Conservation (phyloP, 2,888 invertebrate species). For the Erebia palarica region DNA sequence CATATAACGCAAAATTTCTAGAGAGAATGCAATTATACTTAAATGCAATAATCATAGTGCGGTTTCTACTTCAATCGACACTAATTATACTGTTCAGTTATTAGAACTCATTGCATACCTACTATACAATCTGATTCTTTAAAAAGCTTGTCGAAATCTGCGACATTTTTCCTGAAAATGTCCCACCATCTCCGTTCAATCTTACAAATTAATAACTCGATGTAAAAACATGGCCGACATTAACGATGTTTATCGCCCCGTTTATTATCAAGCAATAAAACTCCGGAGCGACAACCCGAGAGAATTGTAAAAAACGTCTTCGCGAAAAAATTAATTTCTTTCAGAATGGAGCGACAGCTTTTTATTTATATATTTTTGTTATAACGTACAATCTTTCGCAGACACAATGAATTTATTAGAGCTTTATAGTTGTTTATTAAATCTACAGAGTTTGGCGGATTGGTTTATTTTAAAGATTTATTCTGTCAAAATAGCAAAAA, state of each 20-base stretch:
- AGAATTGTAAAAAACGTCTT: constrained; percentile 49
- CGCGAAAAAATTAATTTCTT: constrained; percentile 47
- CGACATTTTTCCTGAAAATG: constrained; percentile 12
- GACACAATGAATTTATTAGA: constrained; percentile 19
- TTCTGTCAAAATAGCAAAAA: too few relatives aligned
- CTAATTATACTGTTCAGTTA: too few relatives aligned
- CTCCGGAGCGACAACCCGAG: constrained; percentile 43
- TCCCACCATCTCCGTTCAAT: constrained; percentile 26
- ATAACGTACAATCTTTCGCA: constrained; percentile 19
- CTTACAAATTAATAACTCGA: constrained; percentile 41
- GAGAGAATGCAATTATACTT: too few relatives aligned
- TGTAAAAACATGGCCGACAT: constrained; percentile 44
- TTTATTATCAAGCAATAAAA: constrained; percentile 51
- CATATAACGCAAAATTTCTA: too few relatives aligned
- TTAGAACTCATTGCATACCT: too few relatives aligned
- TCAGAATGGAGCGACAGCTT: constrained; percentile 25
- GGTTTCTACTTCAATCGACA: too few relatives aligned
- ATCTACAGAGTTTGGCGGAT: too few relatives aligned
- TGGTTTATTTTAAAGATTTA: too few relatives aligned
- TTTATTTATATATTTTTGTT: constrained; percentile 24
- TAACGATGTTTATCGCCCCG: constrained; percentile 46
- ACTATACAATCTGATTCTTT: background rate
- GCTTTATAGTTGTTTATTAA: constrained; percentile 6
- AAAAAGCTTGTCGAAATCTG: background rate
- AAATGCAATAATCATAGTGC: too few relatives aligned